These are phyloP conservation scores for Balaenoptera acutorostrata DNA, from an alignment of 2,113 vertebrate species.

Conservation along the genomic window DNA sequence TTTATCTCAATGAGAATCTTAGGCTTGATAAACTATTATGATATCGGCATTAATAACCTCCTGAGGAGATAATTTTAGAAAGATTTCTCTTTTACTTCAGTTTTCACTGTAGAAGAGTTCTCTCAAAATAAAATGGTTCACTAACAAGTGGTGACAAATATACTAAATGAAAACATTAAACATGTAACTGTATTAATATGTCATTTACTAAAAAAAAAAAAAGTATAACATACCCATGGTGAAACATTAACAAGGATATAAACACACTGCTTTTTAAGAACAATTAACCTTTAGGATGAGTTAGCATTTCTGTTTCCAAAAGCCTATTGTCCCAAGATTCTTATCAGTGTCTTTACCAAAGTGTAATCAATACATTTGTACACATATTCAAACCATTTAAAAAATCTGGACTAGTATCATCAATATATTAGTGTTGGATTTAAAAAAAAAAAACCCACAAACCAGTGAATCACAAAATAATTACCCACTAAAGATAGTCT, in stretches of 20 bases:
- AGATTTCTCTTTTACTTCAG: background rate
- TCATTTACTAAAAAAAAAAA: conserved; percentile 55
- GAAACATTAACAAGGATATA: conserved; percentile 69
- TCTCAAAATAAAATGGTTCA: conserved; percentile 54
- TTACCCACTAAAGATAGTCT: conserved; percentile 24
- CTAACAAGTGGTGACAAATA: conserved; percentile 67
- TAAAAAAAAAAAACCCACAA: background rate
- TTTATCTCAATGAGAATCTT: conserved; percentile 53
- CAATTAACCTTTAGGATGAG: conserved; percentile 77
- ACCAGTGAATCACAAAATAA: conserved; percentile 3
- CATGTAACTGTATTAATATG: conserved; percentile 67
- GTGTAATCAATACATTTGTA: background rate
- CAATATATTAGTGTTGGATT: conserved; percentile 25
- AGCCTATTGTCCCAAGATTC: conserved; percentile 64
- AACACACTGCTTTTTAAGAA: conserved; percentile 67
- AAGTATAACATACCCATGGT: conserved; percentile 64
- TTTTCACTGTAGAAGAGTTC: conserved; percentile 31
- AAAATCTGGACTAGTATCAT: conserved; percentile 29
- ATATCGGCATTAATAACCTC: conserved; percentile 11
- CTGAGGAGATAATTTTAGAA: conserved; percentile 7
- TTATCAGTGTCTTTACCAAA: background rate
- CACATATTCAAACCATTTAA: conserved; percentile 41
- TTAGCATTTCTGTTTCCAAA: conserved; percentile 75
- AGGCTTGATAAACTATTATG: conserved; percentile 1
- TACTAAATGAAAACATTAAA: conserved; percentile 75